Percentiles rank a stretch among this genome's conserved stretches.
phyloP scores from a whole-genome alignment of 2,113 vertebrate genomes.

The Holacanthus passer region DNA sequence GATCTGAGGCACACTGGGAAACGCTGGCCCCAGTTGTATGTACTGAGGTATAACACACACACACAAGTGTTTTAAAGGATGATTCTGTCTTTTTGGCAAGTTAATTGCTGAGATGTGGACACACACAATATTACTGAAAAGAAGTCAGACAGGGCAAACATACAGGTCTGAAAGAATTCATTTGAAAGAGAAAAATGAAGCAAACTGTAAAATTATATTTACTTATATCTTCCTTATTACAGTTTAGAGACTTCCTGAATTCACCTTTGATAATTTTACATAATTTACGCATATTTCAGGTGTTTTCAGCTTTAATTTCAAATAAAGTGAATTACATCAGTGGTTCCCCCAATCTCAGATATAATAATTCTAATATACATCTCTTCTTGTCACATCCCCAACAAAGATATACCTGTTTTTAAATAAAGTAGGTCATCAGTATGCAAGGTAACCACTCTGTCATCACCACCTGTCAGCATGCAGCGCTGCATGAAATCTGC shows the following conservation, averaged over 20 bases:
- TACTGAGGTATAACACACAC: background rate
- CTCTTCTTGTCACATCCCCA: background rate
- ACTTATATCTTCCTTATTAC: too few species aligned
- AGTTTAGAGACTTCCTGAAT: background rate
- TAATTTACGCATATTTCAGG: background rate
- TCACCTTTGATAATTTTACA: background rate
- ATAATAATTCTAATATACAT: too few species aligned
- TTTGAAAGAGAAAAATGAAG: background rate
- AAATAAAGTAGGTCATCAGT: background rate
- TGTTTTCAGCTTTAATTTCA: background rate
- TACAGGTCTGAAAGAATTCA: background rate
- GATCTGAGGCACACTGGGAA: constrained; percentile 26
- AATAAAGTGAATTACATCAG: background rate
- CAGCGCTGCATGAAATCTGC: background rate
- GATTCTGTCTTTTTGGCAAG: background rate
- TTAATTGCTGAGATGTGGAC: background rate
- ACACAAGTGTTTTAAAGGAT: background rate
- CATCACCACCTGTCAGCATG: background rate
- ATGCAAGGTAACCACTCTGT: background rate
- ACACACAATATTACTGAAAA: background rate
- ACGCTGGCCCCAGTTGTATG: constrained; percentile 23
- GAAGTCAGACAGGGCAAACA: background rate
- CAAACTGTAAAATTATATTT: background rate
- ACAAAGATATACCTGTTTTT: background rate
- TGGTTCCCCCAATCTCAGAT: background rate